Evolutionary conservation across 2,888 invertebrate genomes (phyloP), one percentile per base, ranked within the genome.

Genomic region (Drosophila monieri): DNA sequence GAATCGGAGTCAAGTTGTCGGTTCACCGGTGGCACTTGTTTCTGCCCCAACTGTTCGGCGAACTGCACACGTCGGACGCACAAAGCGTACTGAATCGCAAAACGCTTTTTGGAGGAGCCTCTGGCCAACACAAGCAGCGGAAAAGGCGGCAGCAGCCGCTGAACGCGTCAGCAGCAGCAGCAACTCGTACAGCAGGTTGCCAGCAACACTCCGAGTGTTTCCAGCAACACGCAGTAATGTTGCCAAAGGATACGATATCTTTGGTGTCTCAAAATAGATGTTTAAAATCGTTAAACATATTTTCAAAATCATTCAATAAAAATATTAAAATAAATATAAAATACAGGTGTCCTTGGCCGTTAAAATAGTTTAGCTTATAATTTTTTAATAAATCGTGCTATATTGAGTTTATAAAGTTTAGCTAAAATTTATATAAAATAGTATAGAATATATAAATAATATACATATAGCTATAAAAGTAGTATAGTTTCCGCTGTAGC

Each of bases 31-130:
- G 44, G 44, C 53, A 55, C 39, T 47, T 49, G 15, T 23, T 59
- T 49, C 57, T 23, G 43, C 53, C 59, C 65, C 44, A 71, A 55
- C 27, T 27, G 27, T 27, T 27, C 27, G 27, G 54, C 69, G 74
- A 85, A 89, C 89, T 88, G 86, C 84, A 89, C 90, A 76, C 85
- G 80, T 80, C 83, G 89, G 89, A 90, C 90, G 89, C 90, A 90
- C 89, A 85, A 90, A 89, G 80, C 78, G 84, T 76, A 89, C 90
- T 89, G 88, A 89, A 86, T 62, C 68, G 70, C 56, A 76, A 78
- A 80, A 75, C 64, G 73, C 68, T 74, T 72, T 77, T 74, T 58
- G 68, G 78, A 85, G 83, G 83, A 81, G 74, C 71, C 78, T 70
- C 84, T 71, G 62, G 72, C 39, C 54, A 35, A 15, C 47, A 23